Evolutionary conservation across 2,113 vertebrate genomes (phyloP), one percentile per base, ranked within the genome.

Genomic region (Ammospiza caudacuta): DNA sequence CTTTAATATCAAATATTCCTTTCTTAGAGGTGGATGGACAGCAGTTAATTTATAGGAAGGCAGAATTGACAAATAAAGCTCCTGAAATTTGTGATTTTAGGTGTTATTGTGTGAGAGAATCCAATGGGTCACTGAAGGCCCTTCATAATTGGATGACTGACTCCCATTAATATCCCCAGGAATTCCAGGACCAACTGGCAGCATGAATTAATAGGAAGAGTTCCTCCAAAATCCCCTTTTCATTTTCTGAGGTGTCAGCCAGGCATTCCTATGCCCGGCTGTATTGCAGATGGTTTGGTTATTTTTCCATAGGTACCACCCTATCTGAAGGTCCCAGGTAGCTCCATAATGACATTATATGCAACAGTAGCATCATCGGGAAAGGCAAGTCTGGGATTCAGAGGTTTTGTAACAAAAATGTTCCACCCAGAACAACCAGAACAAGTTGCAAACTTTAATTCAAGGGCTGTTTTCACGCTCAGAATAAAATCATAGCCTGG

Each of bases 151-250:
- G 96, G 81, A 76, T 55, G 28, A 27, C 73, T 84, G 83, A 59
- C 37, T 94, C 66, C 86, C 62, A 72, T 39, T 68, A 91, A 95
- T 94, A 95, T 69, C 96, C 94, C 92, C 61, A 96, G 95, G 95
- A 96, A 87, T 95, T 87, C 49, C 37, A 91, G 94, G 64, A 87
- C 76, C 76, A 94, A 84, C 31, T 73, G 25, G 29, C 80, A 93
- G 76, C 58, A 62, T 23, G 15, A 93, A 87, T 96, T 96, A 96
- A 93, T 96, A 73, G 83, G 76, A 90, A 96, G 54, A 19, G 86
- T 61, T 95, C 89, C 92, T 95, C 66, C n/a, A 93, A 95, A 96
- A 74, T 90, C 73, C 90, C 87, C 31, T 93, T 94, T 95, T 49
- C 95, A 94, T 96, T 96, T 95, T 72, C 86, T 90, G 57, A 87